A percentile compares a stretch with the other conserved stretches of the same genome.
Conservation (phyloP, 2,888 invertebrate species). For the Napeogenes inachia region DNA sequence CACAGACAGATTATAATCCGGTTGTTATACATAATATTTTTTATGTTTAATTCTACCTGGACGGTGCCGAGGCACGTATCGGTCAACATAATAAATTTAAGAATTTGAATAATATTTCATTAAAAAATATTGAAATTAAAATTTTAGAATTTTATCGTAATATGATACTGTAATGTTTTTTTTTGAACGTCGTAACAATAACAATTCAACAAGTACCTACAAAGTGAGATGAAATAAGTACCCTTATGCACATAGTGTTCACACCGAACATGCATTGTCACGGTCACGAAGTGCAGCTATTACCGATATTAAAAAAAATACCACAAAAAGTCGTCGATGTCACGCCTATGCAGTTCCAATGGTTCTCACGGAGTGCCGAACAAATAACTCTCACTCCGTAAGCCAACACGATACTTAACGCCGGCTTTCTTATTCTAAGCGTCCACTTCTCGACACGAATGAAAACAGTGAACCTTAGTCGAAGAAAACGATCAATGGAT, state of each 20-base stretch:
- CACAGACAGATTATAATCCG: no score
- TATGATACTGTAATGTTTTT: neutral
- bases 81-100: no score
- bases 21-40: no score
- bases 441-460: slow-evolving; percentile 40
- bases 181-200: neutral
- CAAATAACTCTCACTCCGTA: slow-evolving; percentile 62
- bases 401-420: slow-evolving; percentile 53
- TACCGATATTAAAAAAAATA: slow-evolving; percentile 49
- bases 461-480: slow-evolving; percentile 19
- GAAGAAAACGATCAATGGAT: slow-evolving; percentile 44
- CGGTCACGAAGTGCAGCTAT: slow-evolving; percentile 66
- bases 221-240: slow-evolving; percentile 5
- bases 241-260: slow-evolving; percentile 22
- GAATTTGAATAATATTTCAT: no score
- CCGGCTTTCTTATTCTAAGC: slow-evolving; percentile 41
- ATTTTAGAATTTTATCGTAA: no score
- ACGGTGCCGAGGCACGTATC: no score
- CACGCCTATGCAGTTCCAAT: slow-evolving; percentile 73
- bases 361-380: slow-evolving; percentile 72
- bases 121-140: no score
- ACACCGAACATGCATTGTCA: slow-evolving; percentile 58
- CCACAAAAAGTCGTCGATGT: slow-evolving; percentile 65
- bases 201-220: neutral
- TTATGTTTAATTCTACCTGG: no score